Conservation (phyloP, 2,797 vertebrate genomes). For the Carapus acus region DNA sequence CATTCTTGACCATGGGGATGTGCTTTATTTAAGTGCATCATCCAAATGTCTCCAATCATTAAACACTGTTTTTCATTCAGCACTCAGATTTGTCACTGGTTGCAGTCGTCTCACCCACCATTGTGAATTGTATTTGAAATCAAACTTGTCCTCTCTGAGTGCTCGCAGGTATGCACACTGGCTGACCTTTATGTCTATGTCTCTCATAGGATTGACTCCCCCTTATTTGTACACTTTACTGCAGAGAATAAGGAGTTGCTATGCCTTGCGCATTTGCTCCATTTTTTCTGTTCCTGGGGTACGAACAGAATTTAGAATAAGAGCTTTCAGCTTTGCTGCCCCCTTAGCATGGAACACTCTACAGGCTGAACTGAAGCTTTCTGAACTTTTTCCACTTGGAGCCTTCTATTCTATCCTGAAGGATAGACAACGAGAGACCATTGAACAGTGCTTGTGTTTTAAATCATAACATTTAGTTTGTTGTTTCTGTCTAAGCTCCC, state of each 20-base stretch:
- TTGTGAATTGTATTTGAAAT: neutral
- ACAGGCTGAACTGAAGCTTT: neutral
- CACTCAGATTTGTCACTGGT: too few species aligned
- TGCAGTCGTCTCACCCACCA: slow-evolving; percentile 1
- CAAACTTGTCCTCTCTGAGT: too few species aligned
- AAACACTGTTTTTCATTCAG: too few species aligned
- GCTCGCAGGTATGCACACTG: neutral
- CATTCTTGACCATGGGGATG: neutral
- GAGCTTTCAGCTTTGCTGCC: neutral
- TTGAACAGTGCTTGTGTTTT: neutral
- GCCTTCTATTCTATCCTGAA: neutral
- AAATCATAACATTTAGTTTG: neutral
- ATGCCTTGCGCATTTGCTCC: neutral
- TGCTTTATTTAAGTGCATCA: slow-evolving; percentile 3
- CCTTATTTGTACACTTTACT: neutral
- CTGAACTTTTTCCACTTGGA: neutral
- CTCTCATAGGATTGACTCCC: neutral
- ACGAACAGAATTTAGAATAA: too few species aligned
- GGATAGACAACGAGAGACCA: neutral
- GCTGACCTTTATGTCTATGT: neutral
- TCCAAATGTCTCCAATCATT: neutral
- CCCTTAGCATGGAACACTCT: neutral
- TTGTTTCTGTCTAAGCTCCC: too few species aligned
- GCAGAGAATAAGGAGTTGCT: neutral
- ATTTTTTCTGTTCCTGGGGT: too few species aligned